Evolutionary conservation across 2,888 invertebrate species (phyloP), one percentile per base, ranked within the genome.

Genomic region (Mesoligia furuncula): DNA sequence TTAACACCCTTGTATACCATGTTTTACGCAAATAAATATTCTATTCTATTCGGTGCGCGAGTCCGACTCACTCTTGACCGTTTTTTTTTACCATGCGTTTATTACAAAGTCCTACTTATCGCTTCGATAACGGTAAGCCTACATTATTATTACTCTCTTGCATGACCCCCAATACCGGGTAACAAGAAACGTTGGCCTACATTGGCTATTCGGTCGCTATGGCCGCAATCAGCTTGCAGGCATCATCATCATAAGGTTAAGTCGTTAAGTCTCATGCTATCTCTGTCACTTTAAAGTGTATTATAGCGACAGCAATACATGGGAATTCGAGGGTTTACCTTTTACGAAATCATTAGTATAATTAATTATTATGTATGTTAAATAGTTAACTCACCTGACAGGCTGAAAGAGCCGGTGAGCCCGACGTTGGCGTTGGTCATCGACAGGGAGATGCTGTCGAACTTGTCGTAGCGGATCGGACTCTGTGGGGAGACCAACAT

Each of bases 361-460:
- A 36, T 36, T 36, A 36, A 6, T 36, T 36, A 62, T 15, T 27
- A 27, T 9, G 20, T 20, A 31, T 9, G 31, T 20, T 61, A 9
- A 27, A 59, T 24, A 57, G n/a, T n/a, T 36, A 59, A n/a, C 59
- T 90, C 48, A 96, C 96, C 96, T 6, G 95, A 88, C 42, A 96
- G 89, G 74, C 94, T 96, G 90, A 98, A 97, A 80, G 98, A 97
- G 61, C 98, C 96, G 0, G 97, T 97, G 66, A 97, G 93, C 2
- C 97, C 97, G 0, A 96, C 95, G 77, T 97, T 97, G 5, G 97
- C 97, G 83, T 97, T 97, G 11, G 98, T 98, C 91, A 99, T 96
- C 31, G 98, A 98, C 69, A 99, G 95, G 0, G 99, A 98, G 66
- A 99, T 97, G 91, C 98, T 98, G 95, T 99, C 99, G 92, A 99